These are phyloP conservation scores for Rynchops niger DNA, from an alignment of 2,113 vertebrate species.

Conservation along the genomic window DNA sequence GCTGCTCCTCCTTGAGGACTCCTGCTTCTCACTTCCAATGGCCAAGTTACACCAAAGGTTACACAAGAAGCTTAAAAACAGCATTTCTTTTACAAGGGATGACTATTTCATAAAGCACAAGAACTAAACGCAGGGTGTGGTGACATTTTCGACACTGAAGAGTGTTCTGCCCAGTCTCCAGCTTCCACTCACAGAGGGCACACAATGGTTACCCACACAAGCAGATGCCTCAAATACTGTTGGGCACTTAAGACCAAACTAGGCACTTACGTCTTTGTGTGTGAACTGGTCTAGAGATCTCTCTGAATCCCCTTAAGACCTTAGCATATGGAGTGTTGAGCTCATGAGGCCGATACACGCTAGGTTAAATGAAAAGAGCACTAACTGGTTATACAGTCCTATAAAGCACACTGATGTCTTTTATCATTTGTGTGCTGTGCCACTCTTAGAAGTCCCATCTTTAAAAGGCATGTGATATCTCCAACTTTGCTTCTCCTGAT, in stretches of 20 bases:
- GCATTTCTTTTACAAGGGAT: neutral
- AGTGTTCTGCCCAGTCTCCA: neutral
- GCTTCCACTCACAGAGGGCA: neutral
- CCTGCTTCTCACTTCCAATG: neutral
- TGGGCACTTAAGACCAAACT: neutral
- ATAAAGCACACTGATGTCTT: neutral
- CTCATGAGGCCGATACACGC: neutral
- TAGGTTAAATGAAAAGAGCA: neutral
- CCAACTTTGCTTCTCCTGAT: neutral
- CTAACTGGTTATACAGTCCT: neutral
- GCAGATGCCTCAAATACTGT: neutral
- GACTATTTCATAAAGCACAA: neutral
- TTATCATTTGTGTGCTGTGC: neutral
- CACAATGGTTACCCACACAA: neutral
- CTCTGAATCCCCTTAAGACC: neutral
- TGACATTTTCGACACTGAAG: neutral
- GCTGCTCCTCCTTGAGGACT: neutral
- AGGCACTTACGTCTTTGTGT: fast-evolving
- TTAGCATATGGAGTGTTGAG: neutral
- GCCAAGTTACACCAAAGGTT: neutral
- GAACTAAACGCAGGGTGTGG: neutral
- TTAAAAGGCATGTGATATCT: neutral
- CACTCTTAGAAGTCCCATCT: neutral
- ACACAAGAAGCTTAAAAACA: neutral
- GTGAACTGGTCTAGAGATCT: neutral